These are phyloP conservation scores for Eubasilissa regina DNA, from an alignment of 1,140 invertebrate species.

Conservation along the genomic window DNA sequence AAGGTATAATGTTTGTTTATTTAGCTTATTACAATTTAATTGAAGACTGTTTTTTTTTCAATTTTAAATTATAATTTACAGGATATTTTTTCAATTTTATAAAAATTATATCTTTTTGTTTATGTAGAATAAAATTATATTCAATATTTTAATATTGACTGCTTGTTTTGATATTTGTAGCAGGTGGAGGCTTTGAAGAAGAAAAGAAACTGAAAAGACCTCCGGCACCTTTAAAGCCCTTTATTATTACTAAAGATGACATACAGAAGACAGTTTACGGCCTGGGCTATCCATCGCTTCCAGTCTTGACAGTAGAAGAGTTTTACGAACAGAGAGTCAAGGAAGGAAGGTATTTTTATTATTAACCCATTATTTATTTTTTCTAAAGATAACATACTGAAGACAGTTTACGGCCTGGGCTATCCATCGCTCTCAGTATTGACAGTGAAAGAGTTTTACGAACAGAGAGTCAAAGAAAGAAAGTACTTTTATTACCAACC, in stretches of 20 bases:
- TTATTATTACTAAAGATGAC: slow-evolving; percentile 93
- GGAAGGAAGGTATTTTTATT: slow-evolving; percentile 78
- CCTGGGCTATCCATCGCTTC: slow-evolving; percentile 93
- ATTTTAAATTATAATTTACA: neutral
- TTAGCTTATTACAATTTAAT: neutral
- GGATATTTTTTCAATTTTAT: too few species aligned
- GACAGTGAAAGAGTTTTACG: slow-evolving; percentile 96
- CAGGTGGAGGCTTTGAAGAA: slow-evolving; percentile 41
- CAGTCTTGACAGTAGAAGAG: slow-evolving; percentile 93
- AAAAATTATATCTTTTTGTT: too few species aligned
- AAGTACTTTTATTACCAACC: slow-evolving; percentile 72
- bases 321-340: slow-evolving; percentile 93
- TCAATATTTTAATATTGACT: too few species aligned
- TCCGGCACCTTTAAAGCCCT: slow-evolving; percentile 81
- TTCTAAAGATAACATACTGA: slow-evolving; percentile 90
- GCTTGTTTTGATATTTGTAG: neutral
- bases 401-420: slow-evolving; percentile 93
- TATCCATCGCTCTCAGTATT: slow-evolving; percentile 94
- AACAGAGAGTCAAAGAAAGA: slow-evolving; percentile 87
- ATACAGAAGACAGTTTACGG: slow-evolving; percentile 96
- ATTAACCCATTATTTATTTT: too few species aligned
- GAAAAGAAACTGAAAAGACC: slow-evolving; percentile 54
- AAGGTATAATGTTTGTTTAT: slow-evolving; percentile 27
- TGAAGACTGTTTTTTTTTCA: too few species aligned
- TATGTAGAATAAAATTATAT: too few species aligned